A percentile compares a stretch with the other conserved stretches of the same genome.
phyloP scores from a whole-genome alignment of 2,113 vertebrate species.

The Phrynosoma blainvillii region DNA sequence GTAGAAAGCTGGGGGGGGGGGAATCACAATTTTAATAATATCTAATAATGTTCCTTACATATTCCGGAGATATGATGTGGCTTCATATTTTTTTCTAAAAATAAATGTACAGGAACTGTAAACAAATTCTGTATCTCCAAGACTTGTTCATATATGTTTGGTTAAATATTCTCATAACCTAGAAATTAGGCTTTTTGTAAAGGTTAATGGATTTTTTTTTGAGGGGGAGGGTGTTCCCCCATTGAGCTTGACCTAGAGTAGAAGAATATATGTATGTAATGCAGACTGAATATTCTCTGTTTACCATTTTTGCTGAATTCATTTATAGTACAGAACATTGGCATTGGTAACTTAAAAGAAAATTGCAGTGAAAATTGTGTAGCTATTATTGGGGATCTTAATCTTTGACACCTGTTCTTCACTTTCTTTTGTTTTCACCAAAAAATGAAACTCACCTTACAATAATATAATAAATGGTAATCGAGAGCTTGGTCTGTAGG shows the following conservation, averaged over 20 bases:
- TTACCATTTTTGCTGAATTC: background rate
- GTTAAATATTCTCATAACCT: background rate
- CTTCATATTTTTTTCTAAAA: background rate
- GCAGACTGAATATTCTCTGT: background rate
- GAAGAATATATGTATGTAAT: background rate
- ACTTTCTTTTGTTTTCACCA: conserved; percentile 33
- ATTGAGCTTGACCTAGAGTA: background rate
- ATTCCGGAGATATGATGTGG: background rate
- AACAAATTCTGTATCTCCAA: background rate
- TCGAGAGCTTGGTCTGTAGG: too few relatives aligned
- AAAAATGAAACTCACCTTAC: too few relatives aligned
- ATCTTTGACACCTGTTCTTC: background rate
- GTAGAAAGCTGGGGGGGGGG: too few relatives aligned
- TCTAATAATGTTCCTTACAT: background rate
- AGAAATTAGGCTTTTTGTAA: background rate
- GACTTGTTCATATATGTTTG: background rate
- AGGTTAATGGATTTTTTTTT: background rate
- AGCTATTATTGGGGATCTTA: background rate
- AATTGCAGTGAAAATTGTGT: conserved; percentile 15
- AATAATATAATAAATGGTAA: too few relatives aligned
- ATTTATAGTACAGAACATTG: background rate
- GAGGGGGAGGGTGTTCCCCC: background rate
- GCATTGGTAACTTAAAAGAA: background rate
- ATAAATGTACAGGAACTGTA: background rate
- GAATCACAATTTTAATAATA: background rate